Evolutionary conservation across 1,140 invertebrate species (phyloP), one percentile per base, ranked within the genome.

Genomic region (Agrypnia vestita): DNA sequence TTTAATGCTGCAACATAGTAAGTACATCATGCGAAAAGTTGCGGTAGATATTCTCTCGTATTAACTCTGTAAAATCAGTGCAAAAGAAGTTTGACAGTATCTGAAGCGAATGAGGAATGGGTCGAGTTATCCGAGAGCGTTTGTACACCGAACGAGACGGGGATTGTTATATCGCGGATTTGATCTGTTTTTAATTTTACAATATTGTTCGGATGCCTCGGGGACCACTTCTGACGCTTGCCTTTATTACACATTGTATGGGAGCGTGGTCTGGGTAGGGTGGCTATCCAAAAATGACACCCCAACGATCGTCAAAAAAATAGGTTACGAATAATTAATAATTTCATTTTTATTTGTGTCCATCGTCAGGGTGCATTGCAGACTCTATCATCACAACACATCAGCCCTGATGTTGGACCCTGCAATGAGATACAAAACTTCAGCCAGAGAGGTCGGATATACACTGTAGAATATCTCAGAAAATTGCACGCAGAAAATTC

Each of bases 121-220:
- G n/a, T 61, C 17, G 21, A 35, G 25, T 35, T 35, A 35, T 35
- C 25, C 25, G 25, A 35, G 25, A 35, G 25, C 25, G 25, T 35
- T 35, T 35, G 25, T 35, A 35, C 55, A 19, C 15, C 55, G 7
- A 59, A 35, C 61, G 11, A 64, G 21, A 64, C 61, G 25, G n/a
- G 61, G 35, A 64, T 25, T 25, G 61, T 15, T 64, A 15, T 82
- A 82, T 82, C 80, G 71, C 49, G 9, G 61, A 25, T 79, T 79
- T 79, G 80, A 82, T 82, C 80, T 82, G 80, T 82, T 79, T 82
- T 82, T 82, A 82, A 82, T 82, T 82, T 82, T 79, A 76, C 80
- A 79, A 82, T 79, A 82, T 79, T 75, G 80, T 74, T 59, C 74
- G 35, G 49, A 13, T 47, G 56, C 15, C 81, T 67, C 49, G 25